Percentiles rank a stretch among this genome's conserved stretches.
These are phyloP conservation scores for Nomada hirtipes DNA, from an alignment of 2,888 invertebrate species.

Conservation along the genomic window DNA sequence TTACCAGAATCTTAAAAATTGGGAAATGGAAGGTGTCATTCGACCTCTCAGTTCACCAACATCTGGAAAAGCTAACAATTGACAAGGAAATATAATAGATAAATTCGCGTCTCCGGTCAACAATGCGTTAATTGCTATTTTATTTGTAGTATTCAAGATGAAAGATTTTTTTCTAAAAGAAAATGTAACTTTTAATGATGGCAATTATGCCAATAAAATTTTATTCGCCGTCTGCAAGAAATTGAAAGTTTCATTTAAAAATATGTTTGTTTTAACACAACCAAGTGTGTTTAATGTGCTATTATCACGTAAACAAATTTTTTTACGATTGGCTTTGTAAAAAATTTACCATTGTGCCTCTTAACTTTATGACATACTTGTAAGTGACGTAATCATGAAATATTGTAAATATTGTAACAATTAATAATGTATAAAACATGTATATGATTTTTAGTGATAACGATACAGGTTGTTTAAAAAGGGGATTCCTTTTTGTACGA, in stretches of 20 bases:
- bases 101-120: background rate
- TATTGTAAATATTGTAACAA: conserved; percentile 59
- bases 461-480: conserved; percentile 27
- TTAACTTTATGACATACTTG: conserved; percentile 55
- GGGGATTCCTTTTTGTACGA: conserved; percentile 23
- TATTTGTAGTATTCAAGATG: background rate
- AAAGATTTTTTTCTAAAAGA: background rate
- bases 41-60: no score
- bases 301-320: conserved; percentile 70
- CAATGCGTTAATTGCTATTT: background rate
- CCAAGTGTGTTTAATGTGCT: conserved; percentile 5
- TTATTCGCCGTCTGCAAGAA: background rate
- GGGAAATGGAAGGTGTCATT: no score
- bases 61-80: no score
- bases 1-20: no score
- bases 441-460: conserved; percentile 45
- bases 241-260: background rate
- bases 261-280: conserved; percentile 8
- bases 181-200: background rate
- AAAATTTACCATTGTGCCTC: conserved; percentile 77
- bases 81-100: no score
- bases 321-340: conserved; percentile 68
- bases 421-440: conserved; percentile 58
- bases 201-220: background rate
- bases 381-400: conserved; percentile 39